These are phyloP conservation scores for Invenusta paracnida DNA, from an alignment of 2,888 invertebrate species.

Conservation along the genomic window DNA sequence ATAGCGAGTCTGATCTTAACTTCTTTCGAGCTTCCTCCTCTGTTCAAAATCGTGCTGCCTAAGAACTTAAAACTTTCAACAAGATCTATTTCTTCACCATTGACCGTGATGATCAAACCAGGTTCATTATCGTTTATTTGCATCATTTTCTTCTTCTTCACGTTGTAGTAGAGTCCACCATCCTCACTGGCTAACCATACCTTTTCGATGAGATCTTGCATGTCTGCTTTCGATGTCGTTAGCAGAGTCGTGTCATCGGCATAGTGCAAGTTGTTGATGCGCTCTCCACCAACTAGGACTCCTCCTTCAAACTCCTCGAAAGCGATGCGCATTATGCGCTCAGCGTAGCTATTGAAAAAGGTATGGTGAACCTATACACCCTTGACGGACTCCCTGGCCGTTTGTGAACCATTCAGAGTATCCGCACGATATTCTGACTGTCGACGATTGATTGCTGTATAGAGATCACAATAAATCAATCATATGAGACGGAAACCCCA, in stretches of 20 bases:
- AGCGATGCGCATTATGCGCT: neutral
- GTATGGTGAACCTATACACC: neutral
- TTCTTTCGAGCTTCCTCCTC: neutral
- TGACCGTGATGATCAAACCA: neutral
- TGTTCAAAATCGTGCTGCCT: neutral
- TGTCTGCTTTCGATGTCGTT: neutral
- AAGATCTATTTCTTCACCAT: neutral
- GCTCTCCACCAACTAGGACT: neutral
- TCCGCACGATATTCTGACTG: too few relatives aligned
- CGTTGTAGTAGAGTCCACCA: neutral
- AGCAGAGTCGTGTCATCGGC: neutral
- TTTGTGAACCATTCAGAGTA: neutral
- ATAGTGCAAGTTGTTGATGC: neutral
- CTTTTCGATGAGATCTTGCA: neutral
- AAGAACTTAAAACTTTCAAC: neutral
- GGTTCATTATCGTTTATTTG: neutral
- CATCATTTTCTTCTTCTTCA: neutral
- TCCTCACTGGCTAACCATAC: neutral
- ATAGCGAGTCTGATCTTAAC: neutral
- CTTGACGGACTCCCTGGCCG: neutral
- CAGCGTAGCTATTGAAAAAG: neutral
- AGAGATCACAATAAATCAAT: neutral
- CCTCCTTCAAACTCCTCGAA: too few relatives aligned
- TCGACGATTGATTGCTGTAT: neutral
- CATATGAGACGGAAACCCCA: slow-evolving; percentile 16